Evolutionary conservation across 2,797 vertebrate genomes (phyloP).

Genomic region (Syndactyla subalaris): DNA sequence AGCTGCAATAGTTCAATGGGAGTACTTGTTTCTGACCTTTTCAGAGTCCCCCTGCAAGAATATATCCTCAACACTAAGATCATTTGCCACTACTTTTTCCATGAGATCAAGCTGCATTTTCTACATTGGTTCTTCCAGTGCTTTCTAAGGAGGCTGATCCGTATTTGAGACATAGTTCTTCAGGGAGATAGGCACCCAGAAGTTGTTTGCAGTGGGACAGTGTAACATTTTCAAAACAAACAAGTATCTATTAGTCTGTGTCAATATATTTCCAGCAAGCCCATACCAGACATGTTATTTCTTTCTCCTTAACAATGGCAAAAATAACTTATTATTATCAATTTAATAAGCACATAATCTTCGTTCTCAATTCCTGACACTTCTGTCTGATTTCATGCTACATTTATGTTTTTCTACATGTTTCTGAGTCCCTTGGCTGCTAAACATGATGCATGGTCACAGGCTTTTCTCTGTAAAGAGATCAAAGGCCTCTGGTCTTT

Average conservation of each 20-base stretch:
- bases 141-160: background rate
- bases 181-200: background rate
- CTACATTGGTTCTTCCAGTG: background rate
- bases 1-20: background rate
- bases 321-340: background rate
- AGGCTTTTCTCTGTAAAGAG: background rate
- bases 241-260: background rate
- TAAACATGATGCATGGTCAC: background rate
- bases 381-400: background rate
- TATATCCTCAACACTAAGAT: background rate
- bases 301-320: background rate
- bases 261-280: background rate
- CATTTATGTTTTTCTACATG: background rate
- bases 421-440: background rate
- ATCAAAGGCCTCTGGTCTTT: background rate
- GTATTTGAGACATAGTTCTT: background rate
- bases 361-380: background rate
- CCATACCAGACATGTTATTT: rapidly evolving
- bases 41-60: background rate
- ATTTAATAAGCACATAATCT: background rate
- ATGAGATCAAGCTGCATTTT: background rate
- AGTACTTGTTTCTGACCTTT: background rate
- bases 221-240: background rate
- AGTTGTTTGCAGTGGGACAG: background rate
- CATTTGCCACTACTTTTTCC: background rate